Evolutionary conservation across 2,888 invertebrate species (phyloP), one percentile per base, ranked within the genome.

Genomic region (Eubasilissa splendida): DNA sequence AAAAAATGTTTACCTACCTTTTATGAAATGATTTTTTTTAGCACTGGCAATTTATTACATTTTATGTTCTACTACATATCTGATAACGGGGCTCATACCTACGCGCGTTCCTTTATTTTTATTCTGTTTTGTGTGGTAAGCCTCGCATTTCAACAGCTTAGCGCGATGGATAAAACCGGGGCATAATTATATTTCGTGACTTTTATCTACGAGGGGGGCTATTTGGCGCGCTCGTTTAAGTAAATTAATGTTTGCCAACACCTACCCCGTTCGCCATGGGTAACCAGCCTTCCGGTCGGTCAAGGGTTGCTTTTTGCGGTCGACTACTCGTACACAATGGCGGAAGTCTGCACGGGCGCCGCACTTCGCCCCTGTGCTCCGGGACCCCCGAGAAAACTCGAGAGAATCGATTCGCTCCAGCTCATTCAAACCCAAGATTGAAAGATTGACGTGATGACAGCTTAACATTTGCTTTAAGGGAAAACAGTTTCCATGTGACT

Each of bases 211-310:
- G 59, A 74, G 58, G 50, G 22, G 59, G 74, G 58, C 42, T 59
- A 33, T 74, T 63, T 59, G n/a, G 74, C 33, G 33, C 77, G 70
- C 68, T 77, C 77, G 77, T 77, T 77, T 59, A 70, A 77, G 33
- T 77, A 52, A 77, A 77, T 70, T 22, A 70, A 77, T 77, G 70
- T 58, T 77, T 70, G 70, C 59, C 42, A n/a, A 59, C 74, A 74
- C 74, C 59, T 9, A 12, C 74, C 33, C 8, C 14, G 42, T 33
- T 11, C 53, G 22, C 71, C 22, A 2, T 14, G 42, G 71, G 22
- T 14, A n/a, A 8, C 42, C 68, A 42, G 58, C 12, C 58, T 10
- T 4, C 42, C 42, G 42, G 42, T 42, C 52, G 66, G 66, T 66
- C 66, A 14, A 50, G 52, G 68, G 68, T 12, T n/a, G 50, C 63